Percentiles rank a stretch among this genome's conserved stretches.
Conservation (phyloP, 2,797 vertebrate genomes). For the Sebastes taczanowskii region DNA sequence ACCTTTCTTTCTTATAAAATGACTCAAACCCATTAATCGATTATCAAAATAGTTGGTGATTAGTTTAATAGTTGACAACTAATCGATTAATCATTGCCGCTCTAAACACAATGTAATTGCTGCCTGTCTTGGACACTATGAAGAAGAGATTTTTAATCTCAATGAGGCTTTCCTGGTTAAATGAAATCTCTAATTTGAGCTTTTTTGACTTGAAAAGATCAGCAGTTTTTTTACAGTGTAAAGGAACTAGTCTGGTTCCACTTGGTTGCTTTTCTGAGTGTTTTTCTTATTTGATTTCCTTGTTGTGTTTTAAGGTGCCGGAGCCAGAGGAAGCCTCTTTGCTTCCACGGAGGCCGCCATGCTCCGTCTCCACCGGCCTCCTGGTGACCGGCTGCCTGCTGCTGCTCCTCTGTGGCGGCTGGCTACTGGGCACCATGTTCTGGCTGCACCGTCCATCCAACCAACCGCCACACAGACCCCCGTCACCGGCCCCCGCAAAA, state of each 20-base stretch:
- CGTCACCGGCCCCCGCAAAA: constrained; percentile 29
- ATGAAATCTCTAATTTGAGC: too few species aligned
- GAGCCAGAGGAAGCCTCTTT: constrained; percentile 67
- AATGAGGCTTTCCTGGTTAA: not conserved
- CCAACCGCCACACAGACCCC: constrained; percentile 48
- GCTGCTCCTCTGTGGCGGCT: constrained; percentile 74
- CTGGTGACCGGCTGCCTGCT: constrained; percentile 76
- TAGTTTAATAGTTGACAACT: too few species aligned
- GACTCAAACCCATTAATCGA: too few species aligned
- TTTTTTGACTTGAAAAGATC: not conserved
- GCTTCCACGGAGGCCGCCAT: constrained; percentile 64
- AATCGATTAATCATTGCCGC: too few species aligned
- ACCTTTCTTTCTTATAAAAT: too few species aligned
- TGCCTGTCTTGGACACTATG: not conserved
- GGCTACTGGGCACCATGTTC: constrained; percentile 80
- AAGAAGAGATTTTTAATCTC: not conserved
- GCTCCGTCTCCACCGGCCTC: constrained; percentile 72
- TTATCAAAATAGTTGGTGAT: too few species aligned
- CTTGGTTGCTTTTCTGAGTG: not conserved
- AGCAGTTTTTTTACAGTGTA: not conserved
- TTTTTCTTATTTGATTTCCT: not conserved
- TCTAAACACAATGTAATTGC: not conserved
- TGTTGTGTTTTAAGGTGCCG: constrained; percentile 43
- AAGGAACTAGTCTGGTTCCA: not conserved
- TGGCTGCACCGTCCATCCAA: constrained; percentile 75